Conservation (phyloP, 2,113 vertebrate species). For the Eupsittula cactorum region DNA sequence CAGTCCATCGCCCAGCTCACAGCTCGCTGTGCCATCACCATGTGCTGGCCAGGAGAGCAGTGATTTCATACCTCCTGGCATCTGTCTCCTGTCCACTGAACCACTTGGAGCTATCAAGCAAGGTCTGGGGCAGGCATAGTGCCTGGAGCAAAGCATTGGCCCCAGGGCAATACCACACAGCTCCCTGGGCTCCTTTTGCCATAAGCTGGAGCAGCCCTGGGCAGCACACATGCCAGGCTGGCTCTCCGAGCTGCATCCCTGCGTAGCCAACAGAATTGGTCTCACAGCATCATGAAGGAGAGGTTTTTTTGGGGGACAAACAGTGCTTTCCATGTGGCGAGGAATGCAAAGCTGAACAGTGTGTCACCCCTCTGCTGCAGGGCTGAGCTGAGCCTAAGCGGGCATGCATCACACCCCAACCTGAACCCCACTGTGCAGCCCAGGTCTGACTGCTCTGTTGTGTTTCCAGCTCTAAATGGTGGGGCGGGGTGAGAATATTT, state of each 20-base stretch:
- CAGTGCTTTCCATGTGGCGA: accelerated
- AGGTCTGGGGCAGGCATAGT: background rate
- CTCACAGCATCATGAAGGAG: background rate
- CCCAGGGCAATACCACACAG: background rate
- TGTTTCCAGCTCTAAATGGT: background rate
- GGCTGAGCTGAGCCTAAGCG: background rate
- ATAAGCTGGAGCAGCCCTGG: background rate
- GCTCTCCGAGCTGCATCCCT: background rate
- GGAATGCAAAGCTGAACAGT: background rate
- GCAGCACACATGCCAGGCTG: background rate
- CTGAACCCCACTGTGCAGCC: background rate
- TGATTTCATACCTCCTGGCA: accelerated
- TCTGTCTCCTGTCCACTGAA: background rate
- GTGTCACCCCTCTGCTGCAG: accelerated
- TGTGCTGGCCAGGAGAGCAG: background rate
- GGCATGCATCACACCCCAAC: accelerated
- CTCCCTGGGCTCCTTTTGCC: background rate
- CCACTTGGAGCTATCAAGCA: accelerated
- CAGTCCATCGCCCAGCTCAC: accelerated
- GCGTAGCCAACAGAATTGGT: background rate
- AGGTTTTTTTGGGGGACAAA: background rate
- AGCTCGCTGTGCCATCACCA: accelerated
- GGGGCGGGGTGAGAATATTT: background rate
- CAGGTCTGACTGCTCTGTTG: background rate
- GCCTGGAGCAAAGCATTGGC: background rate